phyloP scores from a whole-genome alignment of 2,113 vertebrate species.

The Semnornis frantzii region DNA sequence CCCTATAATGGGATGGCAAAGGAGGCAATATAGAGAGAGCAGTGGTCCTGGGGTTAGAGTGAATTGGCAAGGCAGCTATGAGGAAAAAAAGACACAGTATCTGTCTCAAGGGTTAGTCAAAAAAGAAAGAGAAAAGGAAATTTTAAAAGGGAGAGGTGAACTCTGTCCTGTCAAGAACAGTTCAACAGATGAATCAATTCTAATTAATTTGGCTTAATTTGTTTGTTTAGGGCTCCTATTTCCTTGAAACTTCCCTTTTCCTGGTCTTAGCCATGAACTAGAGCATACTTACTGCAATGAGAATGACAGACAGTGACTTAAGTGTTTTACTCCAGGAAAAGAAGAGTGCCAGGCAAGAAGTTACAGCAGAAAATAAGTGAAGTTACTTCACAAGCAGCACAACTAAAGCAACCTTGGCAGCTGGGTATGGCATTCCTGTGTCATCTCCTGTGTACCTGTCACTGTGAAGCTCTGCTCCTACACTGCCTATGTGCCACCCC shows the following conservation, averaged over 20 bases:
- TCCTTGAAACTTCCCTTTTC: not conserved
- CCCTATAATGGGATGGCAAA: not conserved
- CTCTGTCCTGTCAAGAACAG: not conserved
- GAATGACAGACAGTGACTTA: not conserved
- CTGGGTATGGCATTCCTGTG: not conserved
- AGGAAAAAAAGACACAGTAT: not conserved
- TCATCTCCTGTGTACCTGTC: not conserved
- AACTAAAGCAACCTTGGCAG: not conserved
- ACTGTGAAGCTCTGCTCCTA: not conserved
- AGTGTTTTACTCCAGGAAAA: not conserved
- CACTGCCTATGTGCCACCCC: accelerated
- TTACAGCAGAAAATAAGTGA: not conserved
- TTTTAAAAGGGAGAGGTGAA: not conserved
- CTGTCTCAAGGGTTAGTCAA: not conserved
- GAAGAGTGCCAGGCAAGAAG: not conserved
- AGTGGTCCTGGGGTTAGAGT: not conserved
- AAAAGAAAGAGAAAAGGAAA: not conserved
- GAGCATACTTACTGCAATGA: not conserved
- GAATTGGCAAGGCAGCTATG: not conserved
- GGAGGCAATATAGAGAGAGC: not conserved
- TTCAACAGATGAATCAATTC: not conserved
- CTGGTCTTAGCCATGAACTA: not conserved
- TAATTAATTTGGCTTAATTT: not conserved
- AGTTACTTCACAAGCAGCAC: not conserved
- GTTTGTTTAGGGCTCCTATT: not conserved